These are phyloP conservation scores for Diplodus sargus DNA, from an alignment of 2,797 vertebrate species.

Conservation along the genomic window DNA sequence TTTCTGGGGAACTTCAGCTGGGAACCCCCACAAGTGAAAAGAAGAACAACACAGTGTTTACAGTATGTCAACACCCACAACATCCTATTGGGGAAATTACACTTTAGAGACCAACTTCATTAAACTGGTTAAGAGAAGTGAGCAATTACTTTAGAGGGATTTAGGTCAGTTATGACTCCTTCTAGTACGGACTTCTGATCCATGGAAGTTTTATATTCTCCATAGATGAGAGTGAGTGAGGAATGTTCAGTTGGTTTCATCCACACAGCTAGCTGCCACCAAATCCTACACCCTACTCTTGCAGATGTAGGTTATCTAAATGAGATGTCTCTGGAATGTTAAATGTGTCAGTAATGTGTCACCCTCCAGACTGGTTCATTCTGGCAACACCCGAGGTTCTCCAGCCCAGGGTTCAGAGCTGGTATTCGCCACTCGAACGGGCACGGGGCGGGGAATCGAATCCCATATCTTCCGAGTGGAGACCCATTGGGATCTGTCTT, in stretches of 20 bases:
- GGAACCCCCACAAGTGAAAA: background rate
- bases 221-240: too few species aligned
- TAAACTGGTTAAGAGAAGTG: background rate
- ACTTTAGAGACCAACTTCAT: background rate
- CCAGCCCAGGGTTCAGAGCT: slow-evolving; percentile 91
- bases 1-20: background rate
- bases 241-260: too few species aligned
- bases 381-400: slow-evolving; percentile 89
- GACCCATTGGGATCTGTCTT: slow-evolving; percentile 95
- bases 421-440: slow-evolving; percentile 93
- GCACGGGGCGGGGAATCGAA: slow-evolving; percentile 93
- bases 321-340: background rate
- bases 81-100: background rate
- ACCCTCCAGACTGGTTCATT: slow-evolving; percentile 91
- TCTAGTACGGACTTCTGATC: too few species aligned
- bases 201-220: too few species aligned
- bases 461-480: slow-evolving; percentile 94
- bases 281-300: background rate
- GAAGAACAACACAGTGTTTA: background rate
- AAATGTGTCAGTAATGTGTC: background rate
- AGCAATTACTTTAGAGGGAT: background rate
- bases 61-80: background rate
- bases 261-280: too few species aligned
- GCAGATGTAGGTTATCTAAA: background rate
- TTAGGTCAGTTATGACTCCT: too few species aligned